Evolutionary conservation across 2,888 invertebrate species (phyloP), one percentile per base, ranked within the genome.

Genomic region (Melitaea athalia): DNA sequence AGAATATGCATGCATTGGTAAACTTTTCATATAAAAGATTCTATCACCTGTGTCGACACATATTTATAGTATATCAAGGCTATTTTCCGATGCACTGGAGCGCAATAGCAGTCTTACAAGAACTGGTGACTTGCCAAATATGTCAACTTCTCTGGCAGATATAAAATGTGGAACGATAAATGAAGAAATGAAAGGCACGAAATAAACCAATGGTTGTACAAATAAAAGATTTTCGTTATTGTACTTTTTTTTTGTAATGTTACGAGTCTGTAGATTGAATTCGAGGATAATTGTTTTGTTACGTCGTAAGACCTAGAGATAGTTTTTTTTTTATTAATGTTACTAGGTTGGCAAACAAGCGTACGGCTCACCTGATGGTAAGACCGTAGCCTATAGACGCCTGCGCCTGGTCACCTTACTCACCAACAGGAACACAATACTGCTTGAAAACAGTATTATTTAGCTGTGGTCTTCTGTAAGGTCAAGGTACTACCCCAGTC

Each of bases 41-140:
- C 52, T 63, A 43, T 43, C 24, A 53, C 63, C 42, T 55, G 31
- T 33, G 8, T 7, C 33, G 31, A 12, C 33, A 33, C 53, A 55
- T 55, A 55, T 55, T 55, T 55, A 55, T 55, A 55, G 31, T n/a
- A 55, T 55, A 55, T 55, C 53, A 55, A 55, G 33, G 33, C 53
- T 55, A 55, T 55, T 55, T 55, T 55, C 33, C 53, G 31, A 55
- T 55, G 53, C 53, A 55, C 33, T 33, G 53, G 33, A 55, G 53
- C 53, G 53, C 33, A 53, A 53, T 53, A 53, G 53, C 31, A 33
- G 53, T 55, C 14, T 55, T 33, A 33, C 14, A 33, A 33, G 7
- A 33, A 55, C 53, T 55, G 53, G 53, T 55, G 33, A 55, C 53
- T 55, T 55, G 53, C 53, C 53, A 55, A 55, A 55, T 55, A 55